phyloP scores from a whole-genome alignment of 2,888 invertebrate genomes.

The Autographa pulchrina region DNA sequence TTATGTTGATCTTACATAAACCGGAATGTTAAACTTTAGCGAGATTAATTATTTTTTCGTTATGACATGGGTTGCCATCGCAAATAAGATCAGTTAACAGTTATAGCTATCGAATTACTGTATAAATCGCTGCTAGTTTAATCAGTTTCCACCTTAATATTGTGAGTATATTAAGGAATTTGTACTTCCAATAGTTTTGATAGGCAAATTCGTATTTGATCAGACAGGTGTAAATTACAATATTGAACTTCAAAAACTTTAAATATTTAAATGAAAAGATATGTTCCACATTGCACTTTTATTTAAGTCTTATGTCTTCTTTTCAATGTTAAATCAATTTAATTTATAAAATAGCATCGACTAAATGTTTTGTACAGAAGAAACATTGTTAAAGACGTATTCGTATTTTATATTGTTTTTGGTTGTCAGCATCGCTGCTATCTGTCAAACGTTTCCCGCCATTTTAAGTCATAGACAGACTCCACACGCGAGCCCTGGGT shows the following conservation, averaged over 20 bases:
- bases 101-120: not conserved
- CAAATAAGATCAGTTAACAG: constrained; percentile 29
- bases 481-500: no score
- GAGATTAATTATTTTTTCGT: not conserved
- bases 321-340: not conserved
- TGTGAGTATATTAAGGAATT: constrained; percentile 28
- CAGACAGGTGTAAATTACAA: constrained; percentile 7
- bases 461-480: not conserved
- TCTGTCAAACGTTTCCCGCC: not conserved
- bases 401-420: constrained; percentile 12
- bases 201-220: constrained; percentile 22
- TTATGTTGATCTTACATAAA: not conserved
- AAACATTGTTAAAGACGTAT: not conserved
- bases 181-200: constrained; percentile 30
- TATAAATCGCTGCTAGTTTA: constrained; percentile 17
- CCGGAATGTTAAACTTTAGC: not conserved
- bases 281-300: not conserved
- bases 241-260: not conserved
- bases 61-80: constrained; percentile 22
- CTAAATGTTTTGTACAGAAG: not conserved
- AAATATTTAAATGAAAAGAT: not conserved
- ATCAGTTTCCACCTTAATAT: constrained; percentile 26
- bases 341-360: not conserved
- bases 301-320: not conserved
- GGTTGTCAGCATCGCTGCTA: constrained; percentile 7